Base-by-base conservation (phyloP, 2,797 vertebrate species). In the Tragelaphus oryx region DNA sequence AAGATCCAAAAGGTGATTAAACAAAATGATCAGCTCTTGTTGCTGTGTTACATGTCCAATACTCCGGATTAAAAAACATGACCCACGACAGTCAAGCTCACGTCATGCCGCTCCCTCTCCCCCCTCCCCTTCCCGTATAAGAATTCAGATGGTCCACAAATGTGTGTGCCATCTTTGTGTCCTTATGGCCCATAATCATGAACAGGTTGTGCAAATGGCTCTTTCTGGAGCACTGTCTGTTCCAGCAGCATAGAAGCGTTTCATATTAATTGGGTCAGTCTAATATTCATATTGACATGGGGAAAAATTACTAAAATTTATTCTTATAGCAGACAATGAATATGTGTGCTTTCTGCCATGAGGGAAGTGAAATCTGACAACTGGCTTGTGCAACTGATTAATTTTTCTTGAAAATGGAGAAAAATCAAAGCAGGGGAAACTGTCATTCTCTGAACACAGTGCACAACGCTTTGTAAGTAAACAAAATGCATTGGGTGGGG, bases 1-100 rank as follows among this genome's bases (percentile, higher is more conserved):
- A 98, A 98, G 98, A 98, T 99, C 99, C 99, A 99, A 99, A 99
- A 99, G 99, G 99, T 99, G 99, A 99, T 99, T 99, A 99, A 99
- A 99, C 99, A 99, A 99, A 99, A 99, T 99, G 99, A 99, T 99
- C 99, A 99, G 99, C 99, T 99, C 99, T 99, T 98, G 98, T 98
- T 98, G 98, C 98, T 98, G 98, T 98, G 98, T 98, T 99, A 98
- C 98, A 98, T 98, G 99, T 98, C 98, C 98, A 98, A 99, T 98
- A 98, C 98, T 99, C 98, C 98, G 98, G 98, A 99, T 99, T 99
- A 98, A 98, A 98, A 98, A 98, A 98, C 98, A 98, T 99, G 98
- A 99, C 98, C 98, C 98, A 98, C 98, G 98, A 98, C 98, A 99
- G 98, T 98, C 98, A 96, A 85, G 98, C 98, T 98, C 98, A 98